Percentiles rank a stretch among this genome's conserved stretches.
Conservation (phyloP, 1,140 invertebrate genomes). For the Saccostrea glomerata region DNA sequence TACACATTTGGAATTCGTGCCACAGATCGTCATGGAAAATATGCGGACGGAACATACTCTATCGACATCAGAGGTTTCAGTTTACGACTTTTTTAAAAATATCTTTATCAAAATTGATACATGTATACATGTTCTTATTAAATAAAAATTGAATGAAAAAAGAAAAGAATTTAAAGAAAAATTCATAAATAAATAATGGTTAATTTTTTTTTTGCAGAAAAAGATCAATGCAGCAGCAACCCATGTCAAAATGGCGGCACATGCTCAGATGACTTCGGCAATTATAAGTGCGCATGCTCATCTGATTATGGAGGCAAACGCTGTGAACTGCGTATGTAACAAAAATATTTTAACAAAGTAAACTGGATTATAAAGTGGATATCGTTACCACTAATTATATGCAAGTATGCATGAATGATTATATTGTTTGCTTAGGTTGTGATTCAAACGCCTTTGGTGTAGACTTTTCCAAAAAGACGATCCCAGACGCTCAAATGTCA, state of each 20-base stretch:
- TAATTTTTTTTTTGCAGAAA: constrained; percentile 59
- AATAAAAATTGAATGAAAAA: too few species aligned
- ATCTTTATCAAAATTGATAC: too few species aligned
- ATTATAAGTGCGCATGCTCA: constrained; percentile 59
- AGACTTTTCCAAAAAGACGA: constrained; percentile 42
- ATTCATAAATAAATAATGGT: too few species aligned
- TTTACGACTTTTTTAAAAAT: too few species aligned
- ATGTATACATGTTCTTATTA: too few species aligned
- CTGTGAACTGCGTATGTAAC: constrained; percentile 58
- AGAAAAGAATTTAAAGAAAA: too few species aligned
- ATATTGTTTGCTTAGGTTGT: constrained; percentile 43
- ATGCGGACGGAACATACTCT: constrained; percentile 62
- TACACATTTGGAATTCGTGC: constrained; percentile 65
- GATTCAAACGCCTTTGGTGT: constrained; percentile 54
- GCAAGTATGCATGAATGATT: background rate
- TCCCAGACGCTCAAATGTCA: constrained; percentile 63
- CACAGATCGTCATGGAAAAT: constrained; percentile 65
- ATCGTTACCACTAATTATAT: too few species aligned
- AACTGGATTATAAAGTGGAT: too few species aligned
- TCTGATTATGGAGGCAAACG: constrained; percentile 54
- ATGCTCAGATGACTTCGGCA: constrained; percentile 56
- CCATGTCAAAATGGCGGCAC: constrained; percentile 65
- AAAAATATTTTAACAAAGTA: background rate
- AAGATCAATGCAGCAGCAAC: constrained; percentile 58
- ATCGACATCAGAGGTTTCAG: constrained; percentile 59